Evolutionary conservation across 2,888 invertebrate species (phyloP).

Genomic region (Sepioteuthis lessoniana): DNA sequence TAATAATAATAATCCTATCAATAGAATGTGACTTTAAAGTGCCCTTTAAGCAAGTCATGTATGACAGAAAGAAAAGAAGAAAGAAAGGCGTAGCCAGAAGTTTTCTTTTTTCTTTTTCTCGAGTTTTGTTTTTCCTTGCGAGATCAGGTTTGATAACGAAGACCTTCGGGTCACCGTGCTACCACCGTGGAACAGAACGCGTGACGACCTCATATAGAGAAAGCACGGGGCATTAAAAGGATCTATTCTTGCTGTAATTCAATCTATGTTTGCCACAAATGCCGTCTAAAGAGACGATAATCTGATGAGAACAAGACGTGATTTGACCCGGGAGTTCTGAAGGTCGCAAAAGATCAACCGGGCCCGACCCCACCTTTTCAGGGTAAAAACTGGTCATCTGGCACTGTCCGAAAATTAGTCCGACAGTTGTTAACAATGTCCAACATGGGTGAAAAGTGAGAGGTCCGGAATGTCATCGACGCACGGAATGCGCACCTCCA

Average conservation of each 20-base stretch:
- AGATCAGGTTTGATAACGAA: too few species aligned
- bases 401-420: background rate
- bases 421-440: constrained; percentile 14
- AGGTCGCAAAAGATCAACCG: background rate
- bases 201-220: too few species aligned
- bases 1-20: too few species aligned
- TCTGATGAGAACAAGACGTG: background rate
- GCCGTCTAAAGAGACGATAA: background rate
- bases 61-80: too few species aligned
- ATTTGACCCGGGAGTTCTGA: background rate
- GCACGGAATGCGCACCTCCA: background rate
- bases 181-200: too few species aligned
- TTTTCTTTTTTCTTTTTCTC: too few species aligned
- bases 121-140: too few species aligned
- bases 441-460: constrained; percentile 17
- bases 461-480: background rate
- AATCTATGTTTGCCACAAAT: background rate
- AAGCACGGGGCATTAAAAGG: background rate
- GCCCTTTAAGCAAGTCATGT: background rate
- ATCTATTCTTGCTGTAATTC: background rate
- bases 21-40: too few species aligned
- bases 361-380: background rate
- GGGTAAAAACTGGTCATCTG: constrained; percentile 17
- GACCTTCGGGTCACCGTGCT: too few species aligned
- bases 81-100: too few species aligned